A percentile compares a stretch with the other conserved stretches of the same genome.
Evolutionary conservation across 1,140 invertebrate genomes (phyloP).

Genomic region (Steinernema feltiae): DNA sequence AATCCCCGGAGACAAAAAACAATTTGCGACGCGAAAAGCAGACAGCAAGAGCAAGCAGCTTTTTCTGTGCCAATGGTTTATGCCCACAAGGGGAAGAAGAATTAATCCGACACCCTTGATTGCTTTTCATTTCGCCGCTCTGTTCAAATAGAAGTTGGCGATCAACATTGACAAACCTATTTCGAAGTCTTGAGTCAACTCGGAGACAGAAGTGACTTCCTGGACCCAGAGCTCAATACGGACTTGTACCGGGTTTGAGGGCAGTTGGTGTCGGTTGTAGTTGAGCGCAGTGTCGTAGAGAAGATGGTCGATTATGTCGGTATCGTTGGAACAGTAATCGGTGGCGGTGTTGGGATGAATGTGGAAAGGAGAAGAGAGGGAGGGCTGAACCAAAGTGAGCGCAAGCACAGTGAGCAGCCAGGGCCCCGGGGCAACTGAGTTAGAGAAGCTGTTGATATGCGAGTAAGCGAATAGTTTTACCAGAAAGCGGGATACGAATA

Average conservation of each 20-base stretch:
- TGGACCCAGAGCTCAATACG: slow-evolving; percentile 57
- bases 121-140: not conserved
- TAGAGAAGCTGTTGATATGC: not conserved
- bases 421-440: not conserved
- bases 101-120: not conserved
- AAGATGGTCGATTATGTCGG: slow-evolving; percentile 57
- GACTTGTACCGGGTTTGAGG: slow-evolving; percentile 52
- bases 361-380: not conserved
- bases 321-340: slow-evolving; percentile 52
- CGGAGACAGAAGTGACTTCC: slow-evolving; percentile 56
- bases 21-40: slow-evolving; percentile 11
- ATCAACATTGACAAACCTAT: slow-evolving; percentile 51
- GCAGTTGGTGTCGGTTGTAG: slow-evolving; percentile 54
- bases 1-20: slow-evolving; percentile 7
- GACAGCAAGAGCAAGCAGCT: not conserved
- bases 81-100: not conserved
- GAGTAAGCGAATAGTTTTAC: not conserved
- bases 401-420: not conserved
- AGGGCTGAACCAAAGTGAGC: not conserved
- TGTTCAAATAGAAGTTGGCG: not conserved
- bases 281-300: slow-evolving; percentile 51
- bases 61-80: not conserved
- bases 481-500: not conserved
- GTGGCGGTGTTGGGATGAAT: not conserved
- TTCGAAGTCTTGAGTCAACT: slow-evolving; percentile 57